phyloP scores from a whole-genome alignment of 2,888 invertebrate species.

The Tridacna gigas region DNA sequence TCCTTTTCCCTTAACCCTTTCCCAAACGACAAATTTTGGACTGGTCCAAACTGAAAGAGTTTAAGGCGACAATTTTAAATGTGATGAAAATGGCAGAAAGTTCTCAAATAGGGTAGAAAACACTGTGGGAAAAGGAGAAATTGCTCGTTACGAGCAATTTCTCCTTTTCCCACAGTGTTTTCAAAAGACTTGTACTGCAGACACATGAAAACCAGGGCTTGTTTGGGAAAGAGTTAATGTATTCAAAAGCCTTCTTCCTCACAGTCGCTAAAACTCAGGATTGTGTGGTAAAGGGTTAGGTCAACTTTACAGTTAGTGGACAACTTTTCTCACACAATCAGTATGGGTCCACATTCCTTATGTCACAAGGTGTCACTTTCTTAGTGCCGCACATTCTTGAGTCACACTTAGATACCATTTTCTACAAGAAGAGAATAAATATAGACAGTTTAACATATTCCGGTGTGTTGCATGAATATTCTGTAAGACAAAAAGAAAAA shows the following conservation, averaged over 20 bases:
- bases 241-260: neutral
- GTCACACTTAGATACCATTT: no score
- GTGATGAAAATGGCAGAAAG: no score
- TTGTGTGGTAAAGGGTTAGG: neutral
- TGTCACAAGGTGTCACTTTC: neutral
- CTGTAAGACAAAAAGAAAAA: no score
- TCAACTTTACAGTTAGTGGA: no score
- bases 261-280: neutral
- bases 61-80: no score
- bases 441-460: no score
- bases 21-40: no score
- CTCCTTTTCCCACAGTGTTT: neutral
- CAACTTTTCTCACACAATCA: neutral
- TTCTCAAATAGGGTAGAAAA: neutral
- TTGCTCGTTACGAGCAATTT: neutral
- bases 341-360: neutral
- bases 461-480: no score
- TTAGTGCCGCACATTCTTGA: no score
- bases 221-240: neutral
- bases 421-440: no score
- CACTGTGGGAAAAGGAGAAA: neutral
- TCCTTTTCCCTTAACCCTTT: no score
- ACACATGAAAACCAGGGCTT: neutral
- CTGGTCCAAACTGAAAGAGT: no score
- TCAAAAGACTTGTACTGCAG: neutral